Evolutionary conservation across 2,888 invertebrate genomes (phyloP), one percentile per base, ranked within the genome.

Genomic region (Chymomyza fuscimana): DNA sequence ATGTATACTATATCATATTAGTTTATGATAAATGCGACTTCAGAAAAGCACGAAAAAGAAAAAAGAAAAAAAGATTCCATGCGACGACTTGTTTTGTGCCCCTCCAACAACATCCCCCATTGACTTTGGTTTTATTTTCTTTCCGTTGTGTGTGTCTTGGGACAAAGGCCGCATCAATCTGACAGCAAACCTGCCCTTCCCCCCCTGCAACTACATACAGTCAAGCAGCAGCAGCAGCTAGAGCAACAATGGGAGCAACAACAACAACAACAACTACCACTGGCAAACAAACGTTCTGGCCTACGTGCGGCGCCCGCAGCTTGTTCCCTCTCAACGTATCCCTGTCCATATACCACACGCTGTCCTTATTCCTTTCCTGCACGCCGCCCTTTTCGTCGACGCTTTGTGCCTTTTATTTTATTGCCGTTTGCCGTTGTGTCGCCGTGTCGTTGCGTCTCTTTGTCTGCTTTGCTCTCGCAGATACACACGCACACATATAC

Each of bases 401-500:
- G 22, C 22, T 54, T 54, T 54, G 40, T 46, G 40, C 40, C 40
- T 46, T 46, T 46, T 46, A 46, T 46, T 46, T 46, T 46, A 46
- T 46, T 46, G 40, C 40, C 40, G 12, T 46, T 46, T 46, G 40
- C 12, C 40, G 40, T 46, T 46, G 40, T 46, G 40, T 12, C 40
- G 40, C 40, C 40, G 40, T 12, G 40, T 46, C 40, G 40, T 61
- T 65, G 62, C 70, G 16, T 74, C 69, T 64, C 75, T 73, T 73
- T 65, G 69, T 75, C 67, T 36, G 67, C 65, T 66, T 64, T 75
- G 76, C 76, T 75, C 69, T 69, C 40, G 2, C 63, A 32, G 29
- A 50, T 15, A 65, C 63, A 65, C 51, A 51, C 16, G 54, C 51
- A 61, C 50, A 60, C 54, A 36, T 15, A 62, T 36, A 63, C 46